These are phyloP conservation scores for Notospermus geniculatus DNA, from an alignment of 1,140 invertebrate species.

Conservation along the genomic window DNA sequence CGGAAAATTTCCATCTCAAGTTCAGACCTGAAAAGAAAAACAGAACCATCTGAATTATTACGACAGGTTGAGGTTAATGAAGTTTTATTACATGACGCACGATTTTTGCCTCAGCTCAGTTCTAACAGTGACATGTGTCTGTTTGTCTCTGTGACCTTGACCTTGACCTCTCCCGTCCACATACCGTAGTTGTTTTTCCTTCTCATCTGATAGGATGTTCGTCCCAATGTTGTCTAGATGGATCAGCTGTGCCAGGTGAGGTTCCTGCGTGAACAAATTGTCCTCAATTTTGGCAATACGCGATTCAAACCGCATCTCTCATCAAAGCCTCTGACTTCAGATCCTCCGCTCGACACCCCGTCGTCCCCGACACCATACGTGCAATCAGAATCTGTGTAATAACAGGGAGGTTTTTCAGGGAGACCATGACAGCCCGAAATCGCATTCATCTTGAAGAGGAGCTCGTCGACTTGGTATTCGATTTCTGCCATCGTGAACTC, in stretches of 20 bases:
- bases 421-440: constrained; percentile 45
- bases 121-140: too few relatives aligned
- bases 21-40: constrained; percentile 33
- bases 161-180: too few relatives aligned
- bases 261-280: constrained; percentile 44
- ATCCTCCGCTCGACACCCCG: constrained; percentile 40
- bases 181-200: constrained; percentile 46
- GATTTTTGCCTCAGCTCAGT: too few relatives aligned
- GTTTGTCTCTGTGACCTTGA: too few relatives aligned
- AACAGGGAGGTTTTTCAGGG: constrained; percentile 47
- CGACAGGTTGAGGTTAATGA: too few relatives aligned
- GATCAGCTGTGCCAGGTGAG: constrained; percentile 45
- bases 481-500: constrained; percentile 56
- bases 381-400: constrained; percentile 48
- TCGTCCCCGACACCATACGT: constrained; percentile 43
- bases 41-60: too few relatives aligned
- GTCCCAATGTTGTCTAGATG: constrained; percentile 41
- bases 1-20: constrained; percentile 50
- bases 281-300: constrained; percentile 48
- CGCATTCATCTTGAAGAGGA: constrained; percentile 53
- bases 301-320: constrained; percentile 37
- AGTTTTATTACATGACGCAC: too few relatives aligned
- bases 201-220: constrained; percentile 38
- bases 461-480: constrained; percentile 54
- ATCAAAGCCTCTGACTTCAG: constrained; percentile 11